phyloP scores from a whole-genome alignment of 2,888 invertebrate species.

The Sepiola atlantica region DNA sequence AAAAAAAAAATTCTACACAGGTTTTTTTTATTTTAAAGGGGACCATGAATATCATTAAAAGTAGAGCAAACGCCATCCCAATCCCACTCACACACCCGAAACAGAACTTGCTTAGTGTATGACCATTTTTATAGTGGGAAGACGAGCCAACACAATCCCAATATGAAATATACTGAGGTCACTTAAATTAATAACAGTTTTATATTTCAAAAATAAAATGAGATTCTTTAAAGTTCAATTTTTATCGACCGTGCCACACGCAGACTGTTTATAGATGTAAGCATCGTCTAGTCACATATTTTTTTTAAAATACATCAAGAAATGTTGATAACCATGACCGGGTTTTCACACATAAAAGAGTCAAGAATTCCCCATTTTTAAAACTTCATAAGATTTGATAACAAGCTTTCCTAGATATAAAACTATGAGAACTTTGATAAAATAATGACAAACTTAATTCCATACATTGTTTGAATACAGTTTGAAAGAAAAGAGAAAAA shows the following conservation, averaged over 20 bases:
- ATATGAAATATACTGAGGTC: not conserved
- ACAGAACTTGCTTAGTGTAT: not conserved
- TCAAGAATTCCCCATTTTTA: too few relatives aligned
- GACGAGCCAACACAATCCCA: not conserved
- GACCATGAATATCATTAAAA: not conserved
- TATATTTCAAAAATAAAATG: not conserved
- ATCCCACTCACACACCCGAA: not conserved
- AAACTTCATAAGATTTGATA: too few relatives aligned
- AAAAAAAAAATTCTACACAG: not conserved
- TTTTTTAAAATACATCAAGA: not conserved
- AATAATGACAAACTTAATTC: too few relatives aligned
- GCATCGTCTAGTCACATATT: not conserved
- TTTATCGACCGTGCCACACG: not conserved
- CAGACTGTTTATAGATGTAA: slow-evolving; percentile 15
- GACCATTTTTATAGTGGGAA: not conserved
- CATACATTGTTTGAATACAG: too few relatives aligned
- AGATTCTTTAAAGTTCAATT: not conserved
- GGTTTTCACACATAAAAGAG: too few relatives aligned
- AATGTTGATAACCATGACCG: too few relatives aligned
- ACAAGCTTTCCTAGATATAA: too few relatives aligned
- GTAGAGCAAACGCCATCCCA: not conserved
- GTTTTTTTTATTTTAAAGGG: not conserved
- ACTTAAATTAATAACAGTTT: not conserved
- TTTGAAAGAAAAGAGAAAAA: too few relatives aligned
- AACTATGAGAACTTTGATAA: too few relatives aligned